These are phyloP conservation scores for Campopleginae sp. DNA, from an alignment of 2,888 invertebrate species.

Conservation along the genomic window DNA sequence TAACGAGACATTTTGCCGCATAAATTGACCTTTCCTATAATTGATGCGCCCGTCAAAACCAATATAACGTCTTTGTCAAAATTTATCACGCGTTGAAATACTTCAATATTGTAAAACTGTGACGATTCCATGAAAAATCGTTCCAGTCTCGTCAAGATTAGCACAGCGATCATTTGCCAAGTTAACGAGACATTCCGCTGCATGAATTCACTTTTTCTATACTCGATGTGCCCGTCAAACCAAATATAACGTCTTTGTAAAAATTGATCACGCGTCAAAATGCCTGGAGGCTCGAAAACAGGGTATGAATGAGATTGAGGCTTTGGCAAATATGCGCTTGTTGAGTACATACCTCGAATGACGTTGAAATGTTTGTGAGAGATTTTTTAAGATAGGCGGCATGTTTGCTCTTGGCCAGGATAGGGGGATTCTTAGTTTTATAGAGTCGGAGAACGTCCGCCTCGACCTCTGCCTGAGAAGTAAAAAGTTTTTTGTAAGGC, in stretches of 20 bases:
- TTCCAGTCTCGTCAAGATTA: neutral
- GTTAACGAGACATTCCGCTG: conserved; percentile 1
- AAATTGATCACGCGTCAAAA: neutral
- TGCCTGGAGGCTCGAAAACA: no score
- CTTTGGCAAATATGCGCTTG: neutral
- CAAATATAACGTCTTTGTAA: no score
- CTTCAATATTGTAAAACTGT: no score
- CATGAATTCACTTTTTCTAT: no score
- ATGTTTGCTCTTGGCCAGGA: conserved; percentile 88
- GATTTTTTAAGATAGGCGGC: conserved; percentile 88
- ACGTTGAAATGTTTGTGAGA: conserved; percentile 88
- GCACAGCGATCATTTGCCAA: neutral
- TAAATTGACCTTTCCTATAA: no score
- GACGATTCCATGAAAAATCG: no score
- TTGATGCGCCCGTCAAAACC: no score
- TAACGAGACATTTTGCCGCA: no score
- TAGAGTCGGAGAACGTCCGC: conserved; percentile 85
- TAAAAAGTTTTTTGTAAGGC: conserved; percentile 68
- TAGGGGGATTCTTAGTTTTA: conserved; percentile 86
- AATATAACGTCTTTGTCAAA: no score
- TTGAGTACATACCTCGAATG: conserved; percentile 87
- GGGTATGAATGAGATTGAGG: neutral
- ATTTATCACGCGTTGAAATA: no score
- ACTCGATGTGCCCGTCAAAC: no score
- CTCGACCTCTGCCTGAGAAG: conserved; percentile 86